Percentiles rank a stretch among this genome's conserved stretches.
These are phyloP conservation scores for Eretmocerus hayati DNA, from an alignment of 2,888 invertebrate species.

Conservation along the genomic window DNA sequence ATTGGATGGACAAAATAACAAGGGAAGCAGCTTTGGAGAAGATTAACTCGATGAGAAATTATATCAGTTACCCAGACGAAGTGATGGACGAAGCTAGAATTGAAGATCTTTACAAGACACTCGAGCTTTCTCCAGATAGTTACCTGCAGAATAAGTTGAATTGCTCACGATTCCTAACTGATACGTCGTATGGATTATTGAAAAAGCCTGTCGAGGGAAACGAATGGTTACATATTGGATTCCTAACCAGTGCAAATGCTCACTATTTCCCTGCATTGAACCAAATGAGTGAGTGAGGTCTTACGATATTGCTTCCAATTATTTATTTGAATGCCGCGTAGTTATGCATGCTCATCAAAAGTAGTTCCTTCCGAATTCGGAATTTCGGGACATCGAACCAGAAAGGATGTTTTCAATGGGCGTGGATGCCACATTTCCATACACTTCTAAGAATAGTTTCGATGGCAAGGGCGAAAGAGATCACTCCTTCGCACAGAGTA, in stretches of 20 bases:
- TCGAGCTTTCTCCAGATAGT: constrained; percentile 43
- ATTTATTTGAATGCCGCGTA: too few relatives aligned
- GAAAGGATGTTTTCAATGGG: too few relatives aligned
- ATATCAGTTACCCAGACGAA: constrained; percentile 88
- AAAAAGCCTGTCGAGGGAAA: constrained; percentile 50
- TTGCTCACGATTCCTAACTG: constrained; percentile 46
- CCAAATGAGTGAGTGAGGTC: constrained; percentile 54
- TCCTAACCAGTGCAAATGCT: constrained; percentile 52
- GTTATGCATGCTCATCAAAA: too few relatives aligned
- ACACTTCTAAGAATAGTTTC: too few relatives aligned
- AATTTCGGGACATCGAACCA: too few relatives aligned
- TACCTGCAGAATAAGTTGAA: constrained; percentile 48
- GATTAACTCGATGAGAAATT: constrained; percentile 73
- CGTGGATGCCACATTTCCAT: too few relatives aligned
- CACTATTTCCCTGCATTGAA: constrained; percentile 52
- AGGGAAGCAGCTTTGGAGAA: constrained; percentile 69
- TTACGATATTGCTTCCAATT: too few relatives aligned
- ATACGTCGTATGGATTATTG: constrained; percentile 47
- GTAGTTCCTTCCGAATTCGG: too few relatives aligned
- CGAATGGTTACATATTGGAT: constrained; percentile 51
- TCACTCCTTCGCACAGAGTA: too few relatives aligned
- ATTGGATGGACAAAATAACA: constrained; percentile 90
- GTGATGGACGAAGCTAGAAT: constrained; percentile 74
- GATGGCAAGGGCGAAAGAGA: too few relatives aligned
- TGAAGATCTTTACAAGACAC: constrained; percentile 63